Evolutionary conservation across 2,113 vertebrate genomes (phyloP).

Genomic region (Chunga burmeisteri): DNA sequence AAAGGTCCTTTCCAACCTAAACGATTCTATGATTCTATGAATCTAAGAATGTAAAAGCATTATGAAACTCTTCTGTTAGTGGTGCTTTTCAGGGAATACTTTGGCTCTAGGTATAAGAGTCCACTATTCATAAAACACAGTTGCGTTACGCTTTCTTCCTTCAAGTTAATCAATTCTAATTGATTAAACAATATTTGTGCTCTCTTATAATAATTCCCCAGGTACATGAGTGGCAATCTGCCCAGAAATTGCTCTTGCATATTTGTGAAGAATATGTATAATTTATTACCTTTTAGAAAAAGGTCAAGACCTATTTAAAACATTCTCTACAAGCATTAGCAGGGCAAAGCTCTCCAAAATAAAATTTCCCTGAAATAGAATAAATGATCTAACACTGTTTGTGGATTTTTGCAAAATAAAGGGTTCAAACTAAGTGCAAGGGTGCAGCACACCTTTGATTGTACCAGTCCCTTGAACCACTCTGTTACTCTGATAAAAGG

Average conservation of each 20-base stretch:
- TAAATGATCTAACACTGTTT: background rate
- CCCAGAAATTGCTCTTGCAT: constrained; percentile 1
- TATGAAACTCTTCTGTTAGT: background rate
- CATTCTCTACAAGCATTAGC: background rate
- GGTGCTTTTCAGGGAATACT: background rate
- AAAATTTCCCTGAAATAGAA: background rate
- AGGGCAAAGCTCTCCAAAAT: background rate
- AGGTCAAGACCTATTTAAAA: background rate
- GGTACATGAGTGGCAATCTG: background rate
- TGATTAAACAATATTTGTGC: constrained; percentile 23
- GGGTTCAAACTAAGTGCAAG: background rate
- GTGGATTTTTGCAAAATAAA: background rate
- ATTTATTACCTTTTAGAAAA: constrained; percentile 22
- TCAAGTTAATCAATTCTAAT: background rate
- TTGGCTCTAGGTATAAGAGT: background rate
- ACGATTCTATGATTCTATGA: no score
- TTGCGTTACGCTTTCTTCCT: background rate
- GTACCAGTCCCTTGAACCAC: background rate
- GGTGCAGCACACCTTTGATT: background rate
- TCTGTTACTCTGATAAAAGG: background rate
- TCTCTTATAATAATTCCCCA: background rate
- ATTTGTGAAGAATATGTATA: background rate
- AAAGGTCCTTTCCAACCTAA: no score
- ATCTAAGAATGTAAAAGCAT: background rate
- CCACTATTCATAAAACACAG: background rate